Conservation (phyloP, 2,888 invertebrate species). For the Eilema sororculum region DNA sequence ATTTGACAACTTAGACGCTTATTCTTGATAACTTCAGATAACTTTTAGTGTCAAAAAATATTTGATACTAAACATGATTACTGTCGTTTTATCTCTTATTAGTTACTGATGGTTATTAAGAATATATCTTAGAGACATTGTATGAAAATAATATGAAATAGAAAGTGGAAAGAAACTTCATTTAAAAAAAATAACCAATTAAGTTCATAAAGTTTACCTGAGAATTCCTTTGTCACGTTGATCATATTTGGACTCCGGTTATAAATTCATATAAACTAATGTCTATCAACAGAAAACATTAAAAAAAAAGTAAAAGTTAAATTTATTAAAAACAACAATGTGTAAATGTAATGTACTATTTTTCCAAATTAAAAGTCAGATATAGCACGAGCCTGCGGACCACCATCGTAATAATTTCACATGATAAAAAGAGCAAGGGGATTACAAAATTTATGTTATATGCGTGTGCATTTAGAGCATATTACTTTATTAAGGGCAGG, state of each 20-base stretch:
- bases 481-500: slow-evolving; percentile 85
- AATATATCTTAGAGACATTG: too few species aligned
- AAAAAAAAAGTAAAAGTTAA: slow-evolving; percentile 61
- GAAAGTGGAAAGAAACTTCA: too few species aligned
- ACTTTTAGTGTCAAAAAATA: too few species aligned
- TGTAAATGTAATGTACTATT: slow-evolving; percentile 70
- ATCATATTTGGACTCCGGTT: not conserved
- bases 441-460: slow-evolving; percentile 83
- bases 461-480: slow-evolving; percentile 85
- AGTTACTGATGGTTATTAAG: too few species aligned
- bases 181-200: not conserved
- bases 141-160: too few species aligned
- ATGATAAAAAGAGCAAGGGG: slow-evolving; percentile 80
- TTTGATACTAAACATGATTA: too few species aligned
- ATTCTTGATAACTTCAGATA: too few species aligned
- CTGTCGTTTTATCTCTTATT: too few species aligned
- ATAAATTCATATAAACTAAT: not conserved
- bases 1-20: too few species aligned
- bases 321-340: slow-evolving; percentile 70
- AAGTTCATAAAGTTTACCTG: not conserved
- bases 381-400: slow-evolving; percentile 73
- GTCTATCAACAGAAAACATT: too few species aligned
- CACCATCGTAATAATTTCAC: slow-evolving; percentile 83
- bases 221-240: not conserved
- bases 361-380: slow-evolving; percentile 81